Base-by-base conservation (phyloP, 2,113 vertebrate species). In the Ammodytes dubius region DNA sequence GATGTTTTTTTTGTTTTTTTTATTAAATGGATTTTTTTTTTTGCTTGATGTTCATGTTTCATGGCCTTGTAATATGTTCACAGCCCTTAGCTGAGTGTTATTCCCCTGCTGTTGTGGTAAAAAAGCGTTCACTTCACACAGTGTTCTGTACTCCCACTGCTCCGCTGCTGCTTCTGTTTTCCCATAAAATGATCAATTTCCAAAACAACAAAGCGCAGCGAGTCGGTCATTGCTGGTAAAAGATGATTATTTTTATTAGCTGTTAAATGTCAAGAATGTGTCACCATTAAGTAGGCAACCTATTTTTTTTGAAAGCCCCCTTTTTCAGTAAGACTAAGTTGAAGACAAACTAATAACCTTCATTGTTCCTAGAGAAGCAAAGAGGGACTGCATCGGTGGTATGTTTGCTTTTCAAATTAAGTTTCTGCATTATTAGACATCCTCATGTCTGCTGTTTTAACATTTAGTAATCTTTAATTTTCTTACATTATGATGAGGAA, bases 251-350 rank as follows among this genome's bases (percentile, higher is more conserved):
- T 14, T 45, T 73, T 79, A 90, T 94, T 94, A 90, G 92, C 70
- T 37, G 67, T 82, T 88, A 94, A 94, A 95, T 64, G 92, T 93
- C 93, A 92, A 56, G 7, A 79, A 91, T 91, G 92, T 91, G 87
- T 94, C 91, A 87, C 74, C 79, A 67, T 17, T 43, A 11, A 83
- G 66, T 27, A 60, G 56, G 9, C 46, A 76, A 67, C 59, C 27
- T 79, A 49, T 85, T 74, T 74, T 85, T 74, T 74, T 77, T 12
- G 66, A 2, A 59, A 79, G 59, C 70, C 75, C 75, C 80, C 64
- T 76, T 71, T 76, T 71, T 73, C 46, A 85, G 45, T 82, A 71
- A 83, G 67, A 66, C 10, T 27, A 27, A 73, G 56, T 5, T 49
- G 68, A 42, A 57, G 75, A 72, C 66, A 85, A 74, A 84, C 45